These are phyloP conservation scores for Platichthys stellatus DNA, from an alignment of 2,113 vertebrate genomes.

Conservation along the genomic window DNA sequence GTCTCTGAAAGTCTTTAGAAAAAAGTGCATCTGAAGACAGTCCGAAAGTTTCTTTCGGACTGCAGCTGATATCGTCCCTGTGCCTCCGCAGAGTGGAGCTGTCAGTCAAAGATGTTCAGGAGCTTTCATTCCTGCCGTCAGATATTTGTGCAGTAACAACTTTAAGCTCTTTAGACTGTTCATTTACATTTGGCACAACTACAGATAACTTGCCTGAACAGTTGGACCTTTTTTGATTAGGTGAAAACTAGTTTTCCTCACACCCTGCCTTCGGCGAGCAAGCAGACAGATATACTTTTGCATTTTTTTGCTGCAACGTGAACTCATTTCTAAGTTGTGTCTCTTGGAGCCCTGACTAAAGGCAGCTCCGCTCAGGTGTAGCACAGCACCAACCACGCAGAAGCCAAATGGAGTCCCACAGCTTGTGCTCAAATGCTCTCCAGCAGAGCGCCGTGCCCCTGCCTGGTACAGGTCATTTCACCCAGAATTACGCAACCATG, in stretches of 20 bases:
- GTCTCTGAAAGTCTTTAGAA: not conserved
- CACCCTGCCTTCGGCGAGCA: not conserved
- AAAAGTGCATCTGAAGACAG: too few species aligned
- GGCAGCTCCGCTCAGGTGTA: not conserved
- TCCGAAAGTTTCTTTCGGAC: too few species aligned
- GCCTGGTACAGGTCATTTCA: slow-evolving; percentile 45
- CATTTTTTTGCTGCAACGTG: too few species aligned
- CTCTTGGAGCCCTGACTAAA: too few species aligned
- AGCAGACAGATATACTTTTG: not conserved
- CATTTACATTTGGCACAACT: not conserved
- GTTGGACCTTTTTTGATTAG: not conserved
- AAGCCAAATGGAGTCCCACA: slow-evolving; percentile 1
- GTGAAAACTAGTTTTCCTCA: slow-evolving; percentile 2
- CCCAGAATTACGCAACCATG: slow-evolving; percentile 34
- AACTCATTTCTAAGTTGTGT: too few species aligned
- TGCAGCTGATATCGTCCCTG: not conserved
- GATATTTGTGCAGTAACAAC: not conserved
- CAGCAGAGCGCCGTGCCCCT: slow-evolving; percentile 4
- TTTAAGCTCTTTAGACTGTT: not conserved
- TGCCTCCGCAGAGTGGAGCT: not conserved
- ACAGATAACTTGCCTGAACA: slow-evolving; percentile 14
- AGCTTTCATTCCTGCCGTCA: not conserved
- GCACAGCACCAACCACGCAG: not conserved
- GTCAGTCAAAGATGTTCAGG: not conserved
- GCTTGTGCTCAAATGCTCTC: slow-evolving; percentile 29